Percentiles rank a stretch among this genome's conserved stretches.
phyloP scores from a whole-genome alignment of 2,888 invertebrate species.

The Bellardia pandia region DNA sequence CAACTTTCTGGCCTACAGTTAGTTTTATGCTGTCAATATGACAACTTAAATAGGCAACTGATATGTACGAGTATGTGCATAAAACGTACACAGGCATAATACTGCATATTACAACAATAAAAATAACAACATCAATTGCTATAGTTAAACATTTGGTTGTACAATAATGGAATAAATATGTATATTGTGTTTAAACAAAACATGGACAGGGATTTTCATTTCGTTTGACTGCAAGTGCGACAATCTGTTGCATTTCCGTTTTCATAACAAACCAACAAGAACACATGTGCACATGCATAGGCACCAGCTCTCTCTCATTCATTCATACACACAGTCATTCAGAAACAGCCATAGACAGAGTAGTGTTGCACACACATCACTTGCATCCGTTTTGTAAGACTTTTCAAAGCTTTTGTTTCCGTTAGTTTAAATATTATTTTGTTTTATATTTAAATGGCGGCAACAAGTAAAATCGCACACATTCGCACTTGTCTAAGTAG shows the following conservation, averaged over 20 bases:
- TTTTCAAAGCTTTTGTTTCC: slow-evolving; percentile 56
- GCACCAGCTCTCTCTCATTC: not conserved
- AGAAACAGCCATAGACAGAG: not conserved
- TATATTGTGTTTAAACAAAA: not conserved
- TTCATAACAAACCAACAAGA: slow-evolving; percentile 27
- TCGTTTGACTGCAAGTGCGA: slow-evolving; percentile 53
- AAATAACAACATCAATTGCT: too few relatives aligned
- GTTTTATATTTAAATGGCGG: not conserved
- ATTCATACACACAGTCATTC: not conserved
- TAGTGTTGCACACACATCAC: slow-evolving; percentile 20
- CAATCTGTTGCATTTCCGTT: slow-evolving; percentile 50
- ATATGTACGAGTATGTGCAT: not conserved
- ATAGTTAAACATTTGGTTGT: not conserved
- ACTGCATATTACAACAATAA: not conserved
- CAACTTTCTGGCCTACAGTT: not conserved
- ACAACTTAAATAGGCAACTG: not conserved
- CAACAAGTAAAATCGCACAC: not conserved
- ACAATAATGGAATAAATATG: not conserved
- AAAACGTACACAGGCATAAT: too few relatives aligned
- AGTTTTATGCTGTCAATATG: not conserved
- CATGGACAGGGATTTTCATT: slow-evolving; percentile 42
- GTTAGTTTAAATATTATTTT: slow-evolving; percentile 8
- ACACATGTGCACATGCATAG: not conserved
- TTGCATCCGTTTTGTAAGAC: slow-evolving; percentile 45
- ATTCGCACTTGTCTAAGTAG: not conserved